These are phyloP conservation scores for Poeciliopsis retropinna DNA, from an alignment of 2,113 vertebrate species.

Conservation along the genomic window DNA sequence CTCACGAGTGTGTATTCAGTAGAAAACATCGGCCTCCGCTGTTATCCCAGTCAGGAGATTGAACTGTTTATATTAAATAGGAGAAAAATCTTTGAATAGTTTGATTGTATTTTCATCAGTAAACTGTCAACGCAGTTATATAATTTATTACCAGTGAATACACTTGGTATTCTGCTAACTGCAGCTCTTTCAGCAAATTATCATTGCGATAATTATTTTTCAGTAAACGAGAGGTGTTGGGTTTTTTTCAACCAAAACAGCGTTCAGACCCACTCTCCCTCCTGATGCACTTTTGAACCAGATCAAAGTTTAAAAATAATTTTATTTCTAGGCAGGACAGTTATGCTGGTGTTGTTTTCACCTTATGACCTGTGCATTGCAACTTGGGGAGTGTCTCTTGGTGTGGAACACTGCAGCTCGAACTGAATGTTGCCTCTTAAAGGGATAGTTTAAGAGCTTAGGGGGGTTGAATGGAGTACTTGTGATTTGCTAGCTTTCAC, in stretches of 20 bases:
- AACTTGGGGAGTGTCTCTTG: not conserved
- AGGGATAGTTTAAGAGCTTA: not conserved
- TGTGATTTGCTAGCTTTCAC: not conserved
- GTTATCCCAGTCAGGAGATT: not conserved
- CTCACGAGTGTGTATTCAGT: conserved; percentile 2
- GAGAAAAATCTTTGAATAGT: not conserved
- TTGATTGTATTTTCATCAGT: not conserved
- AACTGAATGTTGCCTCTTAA: not conserved
- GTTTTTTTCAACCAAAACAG: not conserved
- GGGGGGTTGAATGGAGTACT: not conserved
- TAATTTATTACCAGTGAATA: not conserved
- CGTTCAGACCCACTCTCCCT: not conserved
- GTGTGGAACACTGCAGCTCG: not conserved
- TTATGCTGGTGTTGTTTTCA: not conserved
- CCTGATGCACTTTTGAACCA: not conserved
- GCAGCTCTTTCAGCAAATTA: not conserved
- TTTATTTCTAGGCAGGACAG: conserved; percentile 7
- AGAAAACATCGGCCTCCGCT: not conserved
- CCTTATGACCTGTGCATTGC: conserved; percentile 8
- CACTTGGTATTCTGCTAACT: not conserved
- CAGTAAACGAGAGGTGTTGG: too few relatives aligned
- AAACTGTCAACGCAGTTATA: too few relatives aligned
- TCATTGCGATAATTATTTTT: not conserved
- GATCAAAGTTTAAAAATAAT: conserved; percentile 4
- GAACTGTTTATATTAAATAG: not conserved